Base-by-base conservation (phyloP, 1,140 invertebrate genomes). In the Calliopsis andreniformis region DNA sequence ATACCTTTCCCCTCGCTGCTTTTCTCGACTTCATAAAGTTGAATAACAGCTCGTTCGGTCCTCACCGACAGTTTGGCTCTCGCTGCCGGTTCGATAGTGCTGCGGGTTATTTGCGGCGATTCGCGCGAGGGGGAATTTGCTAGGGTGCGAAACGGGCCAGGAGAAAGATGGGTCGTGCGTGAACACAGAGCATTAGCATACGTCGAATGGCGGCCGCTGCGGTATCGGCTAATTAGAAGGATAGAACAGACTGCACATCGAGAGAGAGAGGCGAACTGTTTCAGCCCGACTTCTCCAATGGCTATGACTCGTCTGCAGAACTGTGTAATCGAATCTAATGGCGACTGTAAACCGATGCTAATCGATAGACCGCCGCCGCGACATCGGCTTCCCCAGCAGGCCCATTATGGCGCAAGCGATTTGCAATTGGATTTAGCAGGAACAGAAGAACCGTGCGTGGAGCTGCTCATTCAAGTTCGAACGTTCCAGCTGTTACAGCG, bases 321-420 rank as follows among this genome's bases (percentile, higher is more conserved):
- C 30, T 49, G 35, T 55, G 61, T 83, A 83, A 84, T 84, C 80
- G 76, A 70, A 55, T 71, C 71, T 79, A 79, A 83, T 72, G 63
- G 81, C 72, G 67, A 76, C 77, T 75, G 80, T 77, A 83, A 83
- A 84, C 82, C 71, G 67, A 83, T 76, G 62, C 68, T 83, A 83
- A 84, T 84, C 80, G 80, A 84, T 84, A 84, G 80, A 82, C 80
- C 77, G 18, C 61, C 69, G 39, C 25, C 47, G 20, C 62, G 61
- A 66, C 71, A 55, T 66, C 51, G 35, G 69, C 64, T 59, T 59
- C 47, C 62, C 55, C 69, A 59, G 39, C 39, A 28, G 35, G 51
- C n/a, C 61, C 76, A 79, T 83, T 83, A 79, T 59, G 68, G 35
- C 70, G 76, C 76, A 83, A 79, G 59, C 81, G 80, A 83, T 83